phyloP scores from a whole-genome alignment of 2,888 invertebrate species.

The Caenorhabditis sulstoni region DNA sequence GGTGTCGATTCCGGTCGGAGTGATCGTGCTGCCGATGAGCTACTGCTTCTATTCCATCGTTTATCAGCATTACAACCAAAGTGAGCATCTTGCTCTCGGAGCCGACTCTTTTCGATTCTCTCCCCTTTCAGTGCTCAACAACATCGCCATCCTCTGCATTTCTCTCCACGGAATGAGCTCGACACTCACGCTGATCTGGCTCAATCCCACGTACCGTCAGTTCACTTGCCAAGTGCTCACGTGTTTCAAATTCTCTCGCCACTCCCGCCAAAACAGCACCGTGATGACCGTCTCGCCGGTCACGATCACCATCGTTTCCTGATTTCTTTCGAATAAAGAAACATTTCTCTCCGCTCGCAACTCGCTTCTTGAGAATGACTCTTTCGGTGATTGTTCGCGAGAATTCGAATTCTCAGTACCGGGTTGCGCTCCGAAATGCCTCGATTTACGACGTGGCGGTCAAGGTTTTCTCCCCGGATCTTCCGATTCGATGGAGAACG shows the following conservation, averaged over 20 bases:
- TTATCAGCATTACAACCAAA: conserved; percentile 42
- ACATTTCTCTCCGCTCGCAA: neutral
- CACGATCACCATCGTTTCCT: conserved; percentile 14
- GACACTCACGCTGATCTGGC: conserved; percentile 38
- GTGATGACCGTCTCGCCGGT: conserved; percentile 39
- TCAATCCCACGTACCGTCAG: conserved; percentile 46
- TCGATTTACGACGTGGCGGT: conserved; percentile 55
- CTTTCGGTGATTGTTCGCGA: conserved; percentile 48
- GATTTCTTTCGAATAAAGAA: neutral
- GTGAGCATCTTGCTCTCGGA: conserved; percentile 12
- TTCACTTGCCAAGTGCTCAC: conserved; percentile 28
- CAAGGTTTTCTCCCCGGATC: conserved; percentile 26
- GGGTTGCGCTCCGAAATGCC: conserved; percentile 43
- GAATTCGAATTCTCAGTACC: conserved; percentile 39
- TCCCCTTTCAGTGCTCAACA: conserved; percentile 42
- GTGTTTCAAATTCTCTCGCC: conserved; percentile 27
- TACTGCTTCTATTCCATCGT: conserved; percentile 49
- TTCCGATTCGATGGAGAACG: too few species aligned
- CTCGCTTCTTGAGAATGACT: conserved; percentile 32
- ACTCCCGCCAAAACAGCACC: conserved; percentile 22
- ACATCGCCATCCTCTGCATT: conserved; percentile 50
- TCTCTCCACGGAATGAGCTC: conserved; percentile 51
- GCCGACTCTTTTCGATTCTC: neutral
- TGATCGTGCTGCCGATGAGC: conserved; percentile 47
- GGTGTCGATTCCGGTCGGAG: conserved; percentile 47